Base-by-base conservation (phyloP, 2,113 vertebrate genomes). In the Callopanchax toddi region DNA sequence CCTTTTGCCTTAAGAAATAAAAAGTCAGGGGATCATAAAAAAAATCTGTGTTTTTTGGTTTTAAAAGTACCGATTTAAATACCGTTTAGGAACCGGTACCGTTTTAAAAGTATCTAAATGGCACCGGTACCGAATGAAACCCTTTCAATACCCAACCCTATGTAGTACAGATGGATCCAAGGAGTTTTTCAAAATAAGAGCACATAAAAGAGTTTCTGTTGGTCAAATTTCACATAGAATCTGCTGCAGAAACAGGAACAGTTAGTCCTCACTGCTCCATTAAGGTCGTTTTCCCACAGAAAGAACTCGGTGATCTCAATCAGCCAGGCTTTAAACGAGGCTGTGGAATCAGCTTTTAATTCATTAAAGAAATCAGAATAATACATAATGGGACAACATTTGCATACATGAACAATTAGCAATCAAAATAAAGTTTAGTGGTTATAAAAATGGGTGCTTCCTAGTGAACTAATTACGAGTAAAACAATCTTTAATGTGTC, bases 151-250 rank as follows among this genome's bases (percentile, higher is more conserved):
- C n/a, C n/a, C n/a, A n/a, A n/a, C n/a, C n/a, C n/a, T n/a, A n/a
- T n/a, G n/a, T n/a, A 44, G n/a, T 11, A n/a, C n/a, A 3, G 42
- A 44, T 44, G 7, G 3, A 26, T 3, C 48, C 48, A n/a, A 20
- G 53, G 21, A 60, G 53, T 46, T 58, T 65, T 52, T 32, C 48
- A 44, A 18, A 70, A 52, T 5, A 37, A 48, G 20, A 37, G 6
- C 0, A 17, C 11, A 6, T 55, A 53, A 62, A 20, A 66, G 36
- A 29, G 29, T 58, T n/a, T 37, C 8, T 49, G 53, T 39, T 64
- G 22, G 22, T 67, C 20, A 0, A n/a, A 40, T 59, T 32, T 60
- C 13, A 17, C n/a, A 36, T 50, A 29, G 59, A 57, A 11, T 74
- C 46, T 37, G 36, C 36, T 37, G 36, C 36, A 37, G 36, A 10